Percentiles rank a stretch among this genome's conserved stretches.
Conservation (phyloP, 2,888 invertebrate species). For the Hirudinaria manillensis region DNA sequence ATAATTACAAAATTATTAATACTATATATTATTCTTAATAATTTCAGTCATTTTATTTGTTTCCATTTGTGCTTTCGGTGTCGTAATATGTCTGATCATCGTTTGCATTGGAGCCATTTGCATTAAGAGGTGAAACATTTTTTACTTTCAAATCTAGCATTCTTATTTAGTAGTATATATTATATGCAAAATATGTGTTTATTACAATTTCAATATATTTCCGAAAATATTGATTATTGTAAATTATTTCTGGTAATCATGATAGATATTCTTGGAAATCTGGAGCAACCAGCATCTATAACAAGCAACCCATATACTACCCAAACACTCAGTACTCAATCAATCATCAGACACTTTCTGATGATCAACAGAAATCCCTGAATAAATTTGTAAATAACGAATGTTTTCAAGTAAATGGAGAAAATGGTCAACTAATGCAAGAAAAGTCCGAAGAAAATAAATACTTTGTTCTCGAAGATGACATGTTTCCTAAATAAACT, state of each 20-base stretch:
- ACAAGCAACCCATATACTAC: background rate
- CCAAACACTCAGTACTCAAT: background rate
- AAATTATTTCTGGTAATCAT: too few species aligned
- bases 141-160: background rate
- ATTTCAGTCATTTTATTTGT: conserved; percentile 3
- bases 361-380: background rate
- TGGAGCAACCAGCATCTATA: background rate
- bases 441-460: conserved; percentile 18
- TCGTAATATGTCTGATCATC: background rate
- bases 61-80: background rate
- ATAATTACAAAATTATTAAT: background rate
- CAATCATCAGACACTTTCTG: background rate
- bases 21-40: background rate
- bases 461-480: conserved; percentile 20
- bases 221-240: background rate
- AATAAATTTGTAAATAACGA: too few species aligned
- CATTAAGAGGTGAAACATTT: background rate
- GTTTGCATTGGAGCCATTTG: conserved; percentile 12
- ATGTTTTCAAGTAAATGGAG: too few species aligned
- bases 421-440: too few species aligned
- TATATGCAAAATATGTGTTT: background rate
- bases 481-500: background rate
- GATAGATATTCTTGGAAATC: conserved; percentile 2
- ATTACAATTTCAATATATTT: too few species aligned
- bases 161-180: background rate